A percentile compares a stretch with the other conserved stretches of the same genome.
These are phyloP conservation scores for Antennarius striatus DNA, from an alignment of 2,113 vertebrate species.

Conservation along the genomic window DNA sequence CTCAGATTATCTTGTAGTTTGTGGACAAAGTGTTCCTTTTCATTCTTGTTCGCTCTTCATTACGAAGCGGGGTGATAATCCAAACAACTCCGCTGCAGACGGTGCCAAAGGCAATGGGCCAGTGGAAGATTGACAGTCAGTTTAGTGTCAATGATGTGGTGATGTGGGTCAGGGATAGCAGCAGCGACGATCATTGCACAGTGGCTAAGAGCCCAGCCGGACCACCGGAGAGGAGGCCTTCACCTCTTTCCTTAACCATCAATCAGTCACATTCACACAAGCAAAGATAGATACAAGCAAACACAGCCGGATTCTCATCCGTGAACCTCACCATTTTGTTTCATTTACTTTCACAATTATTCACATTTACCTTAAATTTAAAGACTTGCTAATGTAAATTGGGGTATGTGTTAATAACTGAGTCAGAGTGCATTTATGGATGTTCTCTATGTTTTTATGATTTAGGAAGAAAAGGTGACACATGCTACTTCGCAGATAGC, in stretches of 20 bases:
- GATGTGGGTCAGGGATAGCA: slow-evolving; percentile 77
- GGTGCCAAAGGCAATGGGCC: slow-evolving; percentile 64
- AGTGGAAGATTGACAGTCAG: slow-evolving; percentile 71
- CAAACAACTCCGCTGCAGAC: slow-evolving; percentile 52
- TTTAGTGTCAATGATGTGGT: slow-evolving; percentile 76
- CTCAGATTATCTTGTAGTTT: slow-evolving; percentile 52
- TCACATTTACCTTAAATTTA: slow-evolving; percentile 8
- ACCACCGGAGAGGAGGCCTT: slow-evolving; percentile 77
- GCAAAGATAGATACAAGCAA: slow-evolving; percentile 70
- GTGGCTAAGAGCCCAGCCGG: slow-evolving; percentile 74
- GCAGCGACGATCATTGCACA: slow-evolving; percentile 76
- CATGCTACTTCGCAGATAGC: not conserved
- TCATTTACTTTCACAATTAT: slow-evolving; percentile 27
- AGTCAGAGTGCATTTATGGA: not conserved
- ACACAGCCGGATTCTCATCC: slow-evolving; percentile 53
- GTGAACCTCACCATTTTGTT: slow-evolving; percentile 25
- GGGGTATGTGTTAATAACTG: not conserved
- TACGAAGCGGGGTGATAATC: slow-evolving; percentile 60
- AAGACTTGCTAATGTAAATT: not conserved
- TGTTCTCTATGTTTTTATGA: not conserved
- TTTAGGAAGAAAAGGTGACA: not conserved
- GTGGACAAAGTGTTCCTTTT: slow-evolving; percentile 62
- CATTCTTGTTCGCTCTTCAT: slow-evolving; percentile 61
- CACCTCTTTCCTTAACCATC: slow-evolving; percentile 69
- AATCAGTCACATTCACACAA: slow-evolving; percentile 67